Evolutionary conservation across 2,113 vertebrate genomes (phyloP).

Genomic region (Mustelus asterias): DNA sequence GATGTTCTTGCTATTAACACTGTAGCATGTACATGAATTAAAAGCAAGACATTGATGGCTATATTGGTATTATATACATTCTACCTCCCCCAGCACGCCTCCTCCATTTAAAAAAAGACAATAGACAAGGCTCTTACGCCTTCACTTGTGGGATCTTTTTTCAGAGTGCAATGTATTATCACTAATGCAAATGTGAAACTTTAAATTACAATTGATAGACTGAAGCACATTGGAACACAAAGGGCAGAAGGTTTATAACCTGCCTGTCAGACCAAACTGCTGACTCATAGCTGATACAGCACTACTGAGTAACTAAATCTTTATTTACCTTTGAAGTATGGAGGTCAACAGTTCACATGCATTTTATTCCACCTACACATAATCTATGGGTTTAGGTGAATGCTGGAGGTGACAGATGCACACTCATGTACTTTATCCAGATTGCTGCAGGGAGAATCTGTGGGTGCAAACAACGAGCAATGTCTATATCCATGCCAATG

Average conservation of each 20-base stretch:
- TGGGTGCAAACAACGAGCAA: not conserved
- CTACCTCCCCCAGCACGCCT: not conserved
- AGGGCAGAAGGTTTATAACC: not conserved
- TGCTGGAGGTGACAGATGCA: slow-evolving; percentile 19
- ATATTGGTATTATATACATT: not conserved
- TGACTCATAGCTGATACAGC: slow-evolving; percentile 37
- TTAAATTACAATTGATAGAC: not conserved
- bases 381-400: slow-evolving; percentile 30
- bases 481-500: not conserved
- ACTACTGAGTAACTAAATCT: slow-evolving; percentile 21
- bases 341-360: slow-evolving; percentile 25
- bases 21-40: not conserved
- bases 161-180: not conserved
- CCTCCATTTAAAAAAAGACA: not conserved
- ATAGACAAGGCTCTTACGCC: not conserved
- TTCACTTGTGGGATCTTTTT: not conserved
- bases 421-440: not conserved
- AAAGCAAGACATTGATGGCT: not conserved
- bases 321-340: slow-evolving; percentile 34
- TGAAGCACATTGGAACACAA: not conserved
- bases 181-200: slow-evolving; percentile 1
- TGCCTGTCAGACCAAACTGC: not conserved
- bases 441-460: not conserved
- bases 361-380: slow-evolving; percentile 17
- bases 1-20: not conserved